Evolutionary conservation across 2,797 vertebrate genomes (phyloP).

Genomic region (Chaetodon trifasciatus): DNA sequence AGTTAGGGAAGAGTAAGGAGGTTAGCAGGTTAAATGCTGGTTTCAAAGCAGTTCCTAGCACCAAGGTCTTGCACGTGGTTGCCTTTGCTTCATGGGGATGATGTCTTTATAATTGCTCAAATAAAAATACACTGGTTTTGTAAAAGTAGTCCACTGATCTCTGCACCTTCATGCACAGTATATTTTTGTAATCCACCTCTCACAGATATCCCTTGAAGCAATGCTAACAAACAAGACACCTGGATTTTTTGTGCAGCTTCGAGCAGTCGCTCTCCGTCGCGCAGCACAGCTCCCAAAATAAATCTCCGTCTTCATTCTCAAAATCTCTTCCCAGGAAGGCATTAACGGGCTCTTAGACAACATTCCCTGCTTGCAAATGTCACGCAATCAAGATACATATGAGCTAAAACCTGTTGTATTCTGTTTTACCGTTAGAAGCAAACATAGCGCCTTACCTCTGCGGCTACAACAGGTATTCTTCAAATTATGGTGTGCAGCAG

Average conservation of each 20-base stretch:
- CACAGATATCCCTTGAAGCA: conserved; percentile 34
- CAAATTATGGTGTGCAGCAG: conserved; percentile 29
- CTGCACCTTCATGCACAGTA: neutral
- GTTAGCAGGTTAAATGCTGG: conserved; percentile 23
- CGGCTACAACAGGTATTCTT: conserved; percentile 14
- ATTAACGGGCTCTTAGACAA: conserved; percentile 23
- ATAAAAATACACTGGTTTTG: conserved; percentile 43
- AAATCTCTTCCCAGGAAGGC: conserved; percentile 7
- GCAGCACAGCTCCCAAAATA: conserved; percentile 42
- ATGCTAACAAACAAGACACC: conserved; percentile 31
- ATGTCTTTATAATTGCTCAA: conserved; percentile 44
- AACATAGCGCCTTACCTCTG: conserved; percentile 27
- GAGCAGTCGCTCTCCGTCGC: conserved; percentile 10
- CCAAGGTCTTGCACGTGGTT: conserved; percentile 7
- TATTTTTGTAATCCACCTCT: conserved; percentile 39
- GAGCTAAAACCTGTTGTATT: conserved; percentile 49
- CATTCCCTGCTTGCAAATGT: conserved; percentile 47
- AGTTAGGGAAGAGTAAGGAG: conserved; percentile 17
- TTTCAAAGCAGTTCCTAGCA: conserved; percentile 27
- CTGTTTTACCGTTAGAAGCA: conserved; percentile 27
- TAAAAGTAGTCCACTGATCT: conserved; percentile 35
- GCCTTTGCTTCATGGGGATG: conserved; percentile 21
- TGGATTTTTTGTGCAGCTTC: conserved; percentile 19
- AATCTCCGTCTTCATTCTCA: conserved; percentile 43
- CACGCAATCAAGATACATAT: conserved; percentile 22